Base-by-base conservation (phyloP, 2,113 vertebrate species). In the Eubucco bourcierii region DNA sequence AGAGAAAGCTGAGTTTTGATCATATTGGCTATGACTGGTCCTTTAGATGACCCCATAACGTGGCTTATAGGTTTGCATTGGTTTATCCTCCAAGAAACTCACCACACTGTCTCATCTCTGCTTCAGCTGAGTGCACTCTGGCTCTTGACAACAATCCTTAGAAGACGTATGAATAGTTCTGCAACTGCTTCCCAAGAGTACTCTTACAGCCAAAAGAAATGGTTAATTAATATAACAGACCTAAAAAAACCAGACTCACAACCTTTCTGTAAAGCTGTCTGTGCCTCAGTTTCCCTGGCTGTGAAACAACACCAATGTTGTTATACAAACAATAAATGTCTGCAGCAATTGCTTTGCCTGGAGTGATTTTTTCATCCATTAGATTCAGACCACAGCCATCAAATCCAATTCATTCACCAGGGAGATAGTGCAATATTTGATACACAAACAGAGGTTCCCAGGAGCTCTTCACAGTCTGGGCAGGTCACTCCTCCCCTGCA, bases 1-100 rank as follows among this genome's bases (percentile, higher is more conserved):
- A 88, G 79, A 88, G 87, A 75, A 89, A 88, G 60, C 65, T 31
- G 11, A 50, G 61, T 92, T 90, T 78, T 88, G 76, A 85, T 94
- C 31, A 2, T 50, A 94, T 93, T 87, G 1, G 0, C 70, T 80
- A 15, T 52, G 79, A 94, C 76, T 80, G 59, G 61, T 75, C 94
- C 91, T 93, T 75, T 33, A 24, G 12, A 33, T 94, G 91, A 91
- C 77, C 89, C 90, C 41, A 1, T 11, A 34, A 16, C 74, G 41
- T 2, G n/a, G 85, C 60, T 27, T 8, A 28, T 2, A 70, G 44
- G 25, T 75, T 61, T 50, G 56, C 44, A 75, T 4, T 80, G 55
- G 29, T 91, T 63, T 17, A 64, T 63, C 78, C 65, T 91, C 41
- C 0, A 0, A 63, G 81, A 37, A 63, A 29, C 52, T 44, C 52